Conservation (phyloP, 1,140 invertebrate genomes). For the Ceratosolen solmsi region DNA sequence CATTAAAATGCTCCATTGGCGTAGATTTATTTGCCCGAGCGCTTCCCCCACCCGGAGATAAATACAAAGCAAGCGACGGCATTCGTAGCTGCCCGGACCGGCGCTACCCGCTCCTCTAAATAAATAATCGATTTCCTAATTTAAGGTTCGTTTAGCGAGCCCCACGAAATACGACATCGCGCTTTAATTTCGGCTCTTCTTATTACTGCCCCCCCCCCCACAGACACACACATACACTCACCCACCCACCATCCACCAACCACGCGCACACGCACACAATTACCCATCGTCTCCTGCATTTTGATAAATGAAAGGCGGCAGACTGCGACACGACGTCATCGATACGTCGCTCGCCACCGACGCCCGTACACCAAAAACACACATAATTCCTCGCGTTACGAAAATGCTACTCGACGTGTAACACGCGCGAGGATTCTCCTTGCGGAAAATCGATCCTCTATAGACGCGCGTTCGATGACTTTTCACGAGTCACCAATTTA, state of each 20-base stretch:
- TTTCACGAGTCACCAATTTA: slow-evolving; percentile 48
- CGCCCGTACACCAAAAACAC: no score
- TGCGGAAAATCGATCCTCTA: slow-evolving; percentile 47
- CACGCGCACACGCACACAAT: no score
- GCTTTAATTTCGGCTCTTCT: slow-evolving; percentile 36
- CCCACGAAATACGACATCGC: neutral
- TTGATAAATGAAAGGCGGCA: slow-evolving; percentile 45
- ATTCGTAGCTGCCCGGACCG: no score
- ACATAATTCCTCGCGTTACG: neutral
- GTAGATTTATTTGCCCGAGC: no score
- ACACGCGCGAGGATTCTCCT: slow-evolving; percentile 12
- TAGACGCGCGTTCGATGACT: slow-evolving; percentile 27
- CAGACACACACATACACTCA: no score
- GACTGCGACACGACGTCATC: neutral
- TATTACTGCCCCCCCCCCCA: slow-evolving; percentile 19
- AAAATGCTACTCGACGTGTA: neutral
- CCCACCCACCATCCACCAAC: no score
- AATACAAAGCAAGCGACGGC: no score
- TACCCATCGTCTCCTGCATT: no score
- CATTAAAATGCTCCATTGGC: no score
- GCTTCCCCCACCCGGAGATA: no score
- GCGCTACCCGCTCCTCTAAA: neutral
- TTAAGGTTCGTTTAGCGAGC: slow-evolving; percentile 43
- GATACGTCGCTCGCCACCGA: neutral
- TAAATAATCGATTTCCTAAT: slow-evolving; percentile 41